Evolutionary conservation across 2,113 vertebrate genomes (phyloP).

Genomic region (Tragelaphus scriptus): DNA sequence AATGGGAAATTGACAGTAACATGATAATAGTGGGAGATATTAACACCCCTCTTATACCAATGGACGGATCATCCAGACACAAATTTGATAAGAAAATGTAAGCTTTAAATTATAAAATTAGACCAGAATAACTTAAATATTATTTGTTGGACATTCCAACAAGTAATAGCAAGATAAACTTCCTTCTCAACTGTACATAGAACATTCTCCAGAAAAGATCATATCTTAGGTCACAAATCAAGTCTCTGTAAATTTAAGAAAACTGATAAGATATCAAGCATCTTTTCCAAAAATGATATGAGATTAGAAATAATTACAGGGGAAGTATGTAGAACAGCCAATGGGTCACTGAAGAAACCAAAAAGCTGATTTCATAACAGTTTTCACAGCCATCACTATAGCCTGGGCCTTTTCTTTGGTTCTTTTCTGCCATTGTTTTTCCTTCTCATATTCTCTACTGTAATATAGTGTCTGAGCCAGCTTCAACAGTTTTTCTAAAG

Average conservation of each 20-base stretch:
- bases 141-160: not conserved
- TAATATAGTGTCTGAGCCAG: no score
- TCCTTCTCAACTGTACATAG: not conserved
- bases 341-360: no score
- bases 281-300: no score
- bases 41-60: not conserved
- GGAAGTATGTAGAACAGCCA: no score
- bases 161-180: not conserved
- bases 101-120: not conserved
- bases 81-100: not conserved
- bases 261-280: not conserved
- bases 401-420: no score
- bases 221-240: not conserved
- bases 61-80: not conserved
- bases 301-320: no score
- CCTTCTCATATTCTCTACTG: no score
- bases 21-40: not conserved
- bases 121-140: not conserved
- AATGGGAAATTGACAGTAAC: not conserved
- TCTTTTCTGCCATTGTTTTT: no score
- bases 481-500: no score
- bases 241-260: not conserved
- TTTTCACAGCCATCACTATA: no score
- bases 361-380: no score
- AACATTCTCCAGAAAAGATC: not conserved